Base-by-base conservation (phyloP, 2,113 vertebrate genomes). In the Mungos mungo region DNA sequence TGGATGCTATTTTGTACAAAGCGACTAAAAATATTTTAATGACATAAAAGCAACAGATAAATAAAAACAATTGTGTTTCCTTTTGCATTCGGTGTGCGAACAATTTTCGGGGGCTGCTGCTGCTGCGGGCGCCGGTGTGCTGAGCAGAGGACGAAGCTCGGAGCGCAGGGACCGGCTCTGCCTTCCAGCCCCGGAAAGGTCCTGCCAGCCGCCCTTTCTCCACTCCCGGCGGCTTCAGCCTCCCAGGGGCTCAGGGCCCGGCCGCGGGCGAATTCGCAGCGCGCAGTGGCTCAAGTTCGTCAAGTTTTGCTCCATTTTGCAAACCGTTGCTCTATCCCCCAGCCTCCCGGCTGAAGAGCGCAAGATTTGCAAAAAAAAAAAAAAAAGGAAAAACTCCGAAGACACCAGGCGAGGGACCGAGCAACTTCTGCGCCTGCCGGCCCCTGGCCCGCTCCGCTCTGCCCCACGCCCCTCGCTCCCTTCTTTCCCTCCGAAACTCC, bases 1-100 rank as follows among this genome's bases (percentile, higher is more conserved):
- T 76, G 93, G 96, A 97, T 98, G 97, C 85, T 98, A 97, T 98
- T 98, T 98, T 97, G 98, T 97, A 98, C 96, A 98, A 98, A 91
- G 96, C 91, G 98, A 98, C 98, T 98, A 98, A 98, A 98, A 98
- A 99, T 99, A 98, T 98, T 99, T 98, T 99, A 98, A 98, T 99
- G 88, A 92, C 98, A 97, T 98, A 98, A 98, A 99, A 98, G 98
- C 98, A 98, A 98, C 84, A 98, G 98, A 98, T 98, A 99, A 99
- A 99, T 98, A 99, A 99, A 99, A 98, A 98, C 97, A 98, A 98
- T 98, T 98, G 98, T 92, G 82, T 96, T 98, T 98, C 96, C 98
- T 98, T 98, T 98, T 35, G 93, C 98, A 98, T 98, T 98, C 95
- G 93, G 97, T 88, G 66, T 93, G 85, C 77, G 57, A 96, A 80